Conservation (phyloP, 2,113 vertebrate species). For the Nansenia antarctica region DNA sequence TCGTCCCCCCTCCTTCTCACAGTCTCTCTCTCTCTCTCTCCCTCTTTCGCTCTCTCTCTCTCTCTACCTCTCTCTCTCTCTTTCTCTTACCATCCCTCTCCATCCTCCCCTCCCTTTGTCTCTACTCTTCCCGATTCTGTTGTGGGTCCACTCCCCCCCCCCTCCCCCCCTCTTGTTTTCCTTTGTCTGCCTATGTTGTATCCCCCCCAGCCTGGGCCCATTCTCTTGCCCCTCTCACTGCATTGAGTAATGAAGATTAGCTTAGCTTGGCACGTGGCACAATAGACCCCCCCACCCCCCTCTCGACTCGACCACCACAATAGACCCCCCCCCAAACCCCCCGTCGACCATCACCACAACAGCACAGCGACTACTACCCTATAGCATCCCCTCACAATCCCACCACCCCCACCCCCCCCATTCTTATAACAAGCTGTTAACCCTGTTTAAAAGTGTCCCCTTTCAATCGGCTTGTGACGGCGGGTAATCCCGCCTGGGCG, state of each 20-base stretch:
- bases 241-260: constrained; percentile 62
- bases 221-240: constrained; percentile 29
- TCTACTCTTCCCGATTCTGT: constrained; percentile 33
- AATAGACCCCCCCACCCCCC: constrained; percentile 19
- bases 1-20: too few species aligned
- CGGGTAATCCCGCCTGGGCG: constrained; percentile 52
- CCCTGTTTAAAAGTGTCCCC: constrained; percentile 59
- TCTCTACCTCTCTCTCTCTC: neutral
- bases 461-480: constrained; percentile 54
- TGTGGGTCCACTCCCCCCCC: constrained; percentile 18
- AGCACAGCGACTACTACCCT: neutral
- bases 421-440: constrained; percentile 62
- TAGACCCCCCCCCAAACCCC: constrained; percentile 24
- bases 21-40: constrained; percentile 18
- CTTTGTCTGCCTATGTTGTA: constrained; percentile 40
- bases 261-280: constrained; percentile 39
- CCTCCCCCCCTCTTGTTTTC: constrained; percentile 29
- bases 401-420: constrained; percentile 45
- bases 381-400: neutral
- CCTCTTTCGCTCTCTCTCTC: constrained; percentile 13
- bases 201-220: constrained; percentile 37
- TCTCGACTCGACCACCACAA: constrained; percentile 28
- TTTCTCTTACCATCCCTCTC: constrained; percentile 5
- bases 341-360: neutral
- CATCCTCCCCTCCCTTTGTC: constrained; percentile 10